Evolutionary conservation across 2,888 invertebrate species (phyloP).

Genomic region (Allophyes oxyacanthae): DNA sequence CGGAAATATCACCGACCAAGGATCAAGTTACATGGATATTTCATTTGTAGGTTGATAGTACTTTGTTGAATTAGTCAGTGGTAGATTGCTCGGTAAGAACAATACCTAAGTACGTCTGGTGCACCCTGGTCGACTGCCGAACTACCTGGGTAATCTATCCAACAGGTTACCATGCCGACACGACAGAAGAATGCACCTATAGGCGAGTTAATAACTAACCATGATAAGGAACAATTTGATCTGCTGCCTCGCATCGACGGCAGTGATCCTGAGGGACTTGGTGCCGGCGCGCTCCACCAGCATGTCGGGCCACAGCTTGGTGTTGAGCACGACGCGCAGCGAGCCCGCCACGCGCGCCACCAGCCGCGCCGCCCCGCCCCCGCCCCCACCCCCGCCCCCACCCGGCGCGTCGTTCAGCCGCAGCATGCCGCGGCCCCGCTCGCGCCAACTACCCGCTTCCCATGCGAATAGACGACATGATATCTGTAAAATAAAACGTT

Average conservation of each 20-base stretch:
- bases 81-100: too few species aligned
- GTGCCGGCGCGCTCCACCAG: constrained; percentile 95
- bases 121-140: too few species aligned
- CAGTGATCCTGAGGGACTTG: constrained; percentile 96
- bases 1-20: too few species aligned
- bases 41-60: too few species aligned
- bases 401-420: constrained; percentile 94
- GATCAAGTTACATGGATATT: too few species aligned
- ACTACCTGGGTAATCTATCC: too few species aligned
- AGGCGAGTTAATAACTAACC: constrained; percentile 89
- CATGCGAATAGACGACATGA: constrained; percentile 97
- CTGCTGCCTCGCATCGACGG: constrained; percentile 94
- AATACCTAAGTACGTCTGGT: too few species aligned
- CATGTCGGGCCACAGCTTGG: constrained; percentile 98
- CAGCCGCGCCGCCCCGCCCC: constrained; percentile 89
- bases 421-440: constrained; percentile 96
- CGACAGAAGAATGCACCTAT: too few species aligned
- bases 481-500: constrained; percentile 80
- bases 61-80: too few species aligned
- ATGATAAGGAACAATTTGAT: constrained; percentile 96
- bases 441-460: constrained; percentile 96
- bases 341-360: constrained; percentile 97
- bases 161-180: too few species aligned
- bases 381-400: constrained; percentile 56
- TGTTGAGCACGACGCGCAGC: constrained; percentile 96